phyloP scores from a whole-genome alignment of 2,888 invertebrate species.

The Belgica antarctica region DNA sequence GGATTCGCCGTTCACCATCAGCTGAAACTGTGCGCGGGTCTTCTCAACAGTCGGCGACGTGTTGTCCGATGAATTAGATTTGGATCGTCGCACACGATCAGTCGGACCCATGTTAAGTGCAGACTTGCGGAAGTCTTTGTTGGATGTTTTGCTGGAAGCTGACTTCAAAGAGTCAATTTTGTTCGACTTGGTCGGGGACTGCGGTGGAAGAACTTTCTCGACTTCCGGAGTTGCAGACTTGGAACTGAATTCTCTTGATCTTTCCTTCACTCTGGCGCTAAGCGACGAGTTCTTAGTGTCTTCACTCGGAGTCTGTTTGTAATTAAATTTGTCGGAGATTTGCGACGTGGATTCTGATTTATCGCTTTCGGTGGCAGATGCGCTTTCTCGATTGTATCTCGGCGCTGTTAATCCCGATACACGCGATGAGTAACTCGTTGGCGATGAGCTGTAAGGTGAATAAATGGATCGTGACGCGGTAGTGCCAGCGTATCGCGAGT shows the following conservation, averaged over 20 bases:
- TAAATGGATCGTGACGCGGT: constrained; percentile 64
- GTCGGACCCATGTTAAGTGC: constrained; percentile 65
- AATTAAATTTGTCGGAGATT: constrained; percentile 47
- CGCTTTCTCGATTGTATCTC: constrained; percentile 28
- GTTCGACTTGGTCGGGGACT: constrained; percentile 44
- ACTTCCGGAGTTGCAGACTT: constrained; percentile 48
- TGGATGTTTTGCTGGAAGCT: constrained; percentile 56
- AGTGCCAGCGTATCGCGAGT: constrained; percentile 62
- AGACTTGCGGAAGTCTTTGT: constrained; percentile 74
- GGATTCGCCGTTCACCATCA: background rate
- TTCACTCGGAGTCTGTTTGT: constrained; percentile 20
- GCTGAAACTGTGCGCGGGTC: constrained; percentile 16
- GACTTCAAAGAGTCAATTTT: constrained; percentile 52
- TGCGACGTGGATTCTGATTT: constrained; percentile 54
- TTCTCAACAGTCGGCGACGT: constrained; percentile 39
- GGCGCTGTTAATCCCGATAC: constrained; percentile 44
- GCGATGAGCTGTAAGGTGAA: constrained; percentile 59
- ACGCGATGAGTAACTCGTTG: constrained; percentile 47
- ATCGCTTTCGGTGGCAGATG: constrained; percentile 45
- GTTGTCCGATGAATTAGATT: constrained; percentile 49
- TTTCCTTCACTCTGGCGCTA: constrained; percentile 45
- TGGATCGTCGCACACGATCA: constrained; percentile 53
- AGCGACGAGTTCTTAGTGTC: constrained; percentile 22
- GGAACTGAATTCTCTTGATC: constrained; percentile 47
- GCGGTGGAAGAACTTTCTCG: constrained; percentile 47